Conservation (phyloP, 2,113 vertebrate genomes). For the Zapornia atra region DNA sequence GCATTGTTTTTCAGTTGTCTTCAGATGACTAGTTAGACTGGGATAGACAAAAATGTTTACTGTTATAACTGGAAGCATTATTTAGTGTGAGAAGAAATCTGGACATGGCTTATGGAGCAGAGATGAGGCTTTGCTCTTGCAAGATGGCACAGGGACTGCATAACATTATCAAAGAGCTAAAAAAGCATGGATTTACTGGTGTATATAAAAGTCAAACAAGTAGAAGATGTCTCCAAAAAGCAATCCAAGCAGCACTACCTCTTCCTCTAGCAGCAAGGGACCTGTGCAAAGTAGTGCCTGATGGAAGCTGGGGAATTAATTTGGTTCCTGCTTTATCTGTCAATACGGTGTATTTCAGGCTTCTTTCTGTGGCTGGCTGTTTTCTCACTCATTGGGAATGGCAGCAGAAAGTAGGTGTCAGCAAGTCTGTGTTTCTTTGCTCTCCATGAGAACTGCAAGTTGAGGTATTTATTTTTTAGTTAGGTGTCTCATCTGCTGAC, state of each 20-base stretch:
- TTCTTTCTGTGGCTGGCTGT: not conserved
- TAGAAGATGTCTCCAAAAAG: not conserved
- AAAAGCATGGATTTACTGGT: not conserved
- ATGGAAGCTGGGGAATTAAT: not conserved
- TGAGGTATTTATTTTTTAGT: not conserved
- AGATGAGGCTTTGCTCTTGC: not conserved
- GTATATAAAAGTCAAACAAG: not conserved
- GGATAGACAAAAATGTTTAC: not conserved
- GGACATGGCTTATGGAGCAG: not conserved
- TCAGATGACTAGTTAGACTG: not conserved
- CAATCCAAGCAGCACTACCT: not conserved
- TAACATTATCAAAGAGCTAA: not conserved
- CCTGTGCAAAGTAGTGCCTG: not conserved
- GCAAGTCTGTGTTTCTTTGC: not conserved
- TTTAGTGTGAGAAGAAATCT: not conserved
- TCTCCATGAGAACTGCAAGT: not conserved
- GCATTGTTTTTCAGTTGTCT: not conserved
- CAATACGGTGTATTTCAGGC: not conserved
- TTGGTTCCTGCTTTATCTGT: not conserved
- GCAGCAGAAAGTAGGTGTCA: not conserved
- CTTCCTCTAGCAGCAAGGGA: not conserved
- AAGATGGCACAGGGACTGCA: not conserved
- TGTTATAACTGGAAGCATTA: accelerated
- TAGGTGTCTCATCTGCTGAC: not conserved
- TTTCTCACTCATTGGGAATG: not conserved